Percentiles rank a stretch among this genome's conserved stretches.
Conservation (phyloP, 2,797 vertebrate species). For the Crenuchus spilurus region DNA sequence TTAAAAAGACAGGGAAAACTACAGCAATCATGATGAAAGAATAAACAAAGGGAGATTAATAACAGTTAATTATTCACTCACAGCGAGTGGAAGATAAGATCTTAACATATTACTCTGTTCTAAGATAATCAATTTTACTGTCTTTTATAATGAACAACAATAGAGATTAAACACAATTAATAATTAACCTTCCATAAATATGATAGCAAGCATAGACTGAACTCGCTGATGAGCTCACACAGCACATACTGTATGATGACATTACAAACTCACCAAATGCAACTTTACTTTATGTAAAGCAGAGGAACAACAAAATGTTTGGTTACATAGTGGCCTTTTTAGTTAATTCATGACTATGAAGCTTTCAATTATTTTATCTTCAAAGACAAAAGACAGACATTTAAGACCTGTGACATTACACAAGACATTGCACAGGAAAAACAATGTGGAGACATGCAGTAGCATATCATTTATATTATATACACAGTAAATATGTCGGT, state of each 20-base stretch:
- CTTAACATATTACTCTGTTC: neutral
- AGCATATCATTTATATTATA: too few species aligned
- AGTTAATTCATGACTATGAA: neutral
- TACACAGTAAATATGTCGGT: too few species aligned
- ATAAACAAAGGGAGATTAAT: neutral
- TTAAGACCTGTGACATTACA: slow-evolving; percentile 56
- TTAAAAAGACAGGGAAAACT: slow-evolving; percentile 52
- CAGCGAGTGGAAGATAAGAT: too few species aligned
- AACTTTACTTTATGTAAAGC: too few species aligned
- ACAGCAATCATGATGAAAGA: slow-evolving; percentile 8
- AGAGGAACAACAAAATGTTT: too few species aligned
- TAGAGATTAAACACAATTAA: too few species aligned
- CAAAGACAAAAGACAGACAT: slow-evolving; percentile 62
- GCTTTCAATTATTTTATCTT: slow-evolving; percentile 15
- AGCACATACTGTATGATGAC: too few species aligned
- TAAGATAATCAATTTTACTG: neutral
- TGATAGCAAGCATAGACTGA: neutral
- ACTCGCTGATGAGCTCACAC: too few species aligned
- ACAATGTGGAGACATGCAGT: too few species aligned
- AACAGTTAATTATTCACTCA: neutral
- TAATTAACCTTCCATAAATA: neutral
- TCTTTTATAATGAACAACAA: too few species aligned
- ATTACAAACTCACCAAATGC: too few species aligned
- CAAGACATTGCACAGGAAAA: slow-evolving; percentile 52
- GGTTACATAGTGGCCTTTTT: neutral